Evolutionary conservation across 2,888 invertebrate genomes (phyloP), one percentile per base, ranked within the genome.

Genomic region (Stenotaenia linearis): DNA sequence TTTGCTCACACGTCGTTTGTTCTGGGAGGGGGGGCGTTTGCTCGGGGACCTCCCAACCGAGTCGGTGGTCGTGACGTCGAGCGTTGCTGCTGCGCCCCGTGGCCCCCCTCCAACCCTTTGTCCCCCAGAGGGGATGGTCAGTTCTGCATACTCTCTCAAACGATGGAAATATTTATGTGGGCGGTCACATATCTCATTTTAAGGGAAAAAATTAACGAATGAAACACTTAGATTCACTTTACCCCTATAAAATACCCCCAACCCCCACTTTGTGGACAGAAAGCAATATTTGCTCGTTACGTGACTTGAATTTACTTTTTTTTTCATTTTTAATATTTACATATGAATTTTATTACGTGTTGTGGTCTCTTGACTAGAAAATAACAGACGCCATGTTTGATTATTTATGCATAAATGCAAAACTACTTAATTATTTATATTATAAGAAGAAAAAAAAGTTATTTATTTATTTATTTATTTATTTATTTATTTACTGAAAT

Each of bases 141-240:
- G 61, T 61, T 61, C 61, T 61, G 61, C 61, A 61, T 61, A 61
- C 61, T 61, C 61, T 61, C 61, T 61, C 61, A 61, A 61, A 25
- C 45, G 45, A 61, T 61, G 28, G 28, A 25, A 25, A 61, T 69
- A 10, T 23, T 7, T 23, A 50, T 18, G 69, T 69, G 69, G 69
- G 25, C 69, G 69, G 69, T 69, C 25, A 69, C 69, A 69, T 69
- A 69, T 69, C 69, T 69, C 69, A 25, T 69, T 61, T 61, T 23
- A 21, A 25, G 7, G 6, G 12, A 69, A 69, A 25, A 10, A 69
- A 15, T 15, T 25, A 25, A 61, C 23, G 4, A 45, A 45, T n/a
- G n/a, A 45, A 15, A 18, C 50, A 50, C 21, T n/a, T 50, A 50
- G 50, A 45, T 45, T 50, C 61, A 9, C 2, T 25, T 1, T 0